Percentiles rank a stretch among this genome's conserved stretches.
Evolutionary conservation across 2,797 vertebrate species (phyloP).

Genomic region (Syngnathus acus): DNA sequence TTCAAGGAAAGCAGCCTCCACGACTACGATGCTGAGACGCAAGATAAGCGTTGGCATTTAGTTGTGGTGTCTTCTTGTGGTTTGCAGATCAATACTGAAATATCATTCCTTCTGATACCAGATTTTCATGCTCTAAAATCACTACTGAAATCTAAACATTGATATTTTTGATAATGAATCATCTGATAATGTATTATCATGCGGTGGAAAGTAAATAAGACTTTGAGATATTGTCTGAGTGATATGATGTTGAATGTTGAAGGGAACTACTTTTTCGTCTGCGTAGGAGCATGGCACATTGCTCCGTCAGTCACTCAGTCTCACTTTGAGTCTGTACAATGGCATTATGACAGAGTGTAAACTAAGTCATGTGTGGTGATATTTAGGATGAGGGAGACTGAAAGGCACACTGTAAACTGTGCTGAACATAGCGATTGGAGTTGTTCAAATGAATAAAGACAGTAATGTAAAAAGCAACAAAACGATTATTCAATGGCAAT

Average conservation of each 20-base stretch:
- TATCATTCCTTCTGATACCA: not conserved
- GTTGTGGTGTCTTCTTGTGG: not conserved
- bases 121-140: not conserved
- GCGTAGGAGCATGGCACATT: too few relatives aligned
- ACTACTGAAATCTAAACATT: not conserved
- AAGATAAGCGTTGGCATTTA: slow-evolving; percentile 15
- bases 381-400: too few relatives aligned
- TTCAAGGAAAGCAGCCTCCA: slow-evolving; percentile 15
- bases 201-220: not conserved
- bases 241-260: not conserved
- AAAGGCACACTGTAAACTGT: too few relatives aligned
- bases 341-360: too few relatives aligned
- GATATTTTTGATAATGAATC: not conserved
- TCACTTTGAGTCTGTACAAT: too few relatives aligned
- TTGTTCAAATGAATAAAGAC: not conserved
- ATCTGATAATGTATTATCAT: not conserved
- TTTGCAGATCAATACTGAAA: not conserved
- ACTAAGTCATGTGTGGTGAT: too few relatives aligned
- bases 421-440: not conserved
- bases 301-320: too few relatives aligned
- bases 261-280: too few relatives aligned
- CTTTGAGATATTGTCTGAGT: not conserved
- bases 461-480: too few relatives aligned
- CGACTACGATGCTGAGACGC: slow-evolving; percentile 5
- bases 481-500: too few relatives aligned